Base-by-base conservation (phyloP, 2,888 invertebrate species). In the Megamerina dolium region DNA sequence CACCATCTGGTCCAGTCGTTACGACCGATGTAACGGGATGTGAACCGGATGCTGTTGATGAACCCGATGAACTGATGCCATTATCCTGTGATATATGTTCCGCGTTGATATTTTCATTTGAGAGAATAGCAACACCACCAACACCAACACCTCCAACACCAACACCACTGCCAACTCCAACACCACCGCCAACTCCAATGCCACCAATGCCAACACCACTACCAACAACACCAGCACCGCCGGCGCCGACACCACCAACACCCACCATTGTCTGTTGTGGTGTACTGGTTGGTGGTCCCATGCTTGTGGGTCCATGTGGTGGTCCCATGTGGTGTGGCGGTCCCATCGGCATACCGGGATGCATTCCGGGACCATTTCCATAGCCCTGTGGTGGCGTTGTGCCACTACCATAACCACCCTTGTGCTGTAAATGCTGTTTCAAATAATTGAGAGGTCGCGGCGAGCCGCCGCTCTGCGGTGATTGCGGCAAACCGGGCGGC, bases 1-100 rank as follows among this genome's bases (percentile, higher is more conserved):
- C 80, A 46, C 91, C 91, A 74, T 92, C 91, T 13, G 91, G 91
- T 4, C 91, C 91, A 43, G 91, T 90, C 53, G 90, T 90, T 60
- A 90, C 86, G 54, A 91, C 85, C 47, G 87, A 85, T 34, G 88
- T 89, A 57, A 88, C 88, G 46, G 86, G 83, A 67, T 85, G 77
- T 37, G 75, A 73, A n/a, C 77, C 75, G 17, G 64, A 55, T 21
- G 66, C 61, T 32, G 63, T 57, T 17, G 66, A 61, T n/a, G 70
- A 61, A 3, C 67, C 71, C 23, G 72, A 68, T 21, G 72, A 72
- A 48, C 70, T 72, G 29, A 73, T 63, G 18, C 80, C 80, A 70
- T 80, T 80, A 66, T 80, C 80, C 66, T 79, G 87, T 70, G 72
- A 79, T 76, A 70, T 61, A 58, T 68, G 69, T 46, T 70, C 70